A percentile compares a stretch with the other conserved stretches of the same genome.
Conservation (phyloP, 2,888 invertebrate species). For the Drosophila seclusa region DNA sequence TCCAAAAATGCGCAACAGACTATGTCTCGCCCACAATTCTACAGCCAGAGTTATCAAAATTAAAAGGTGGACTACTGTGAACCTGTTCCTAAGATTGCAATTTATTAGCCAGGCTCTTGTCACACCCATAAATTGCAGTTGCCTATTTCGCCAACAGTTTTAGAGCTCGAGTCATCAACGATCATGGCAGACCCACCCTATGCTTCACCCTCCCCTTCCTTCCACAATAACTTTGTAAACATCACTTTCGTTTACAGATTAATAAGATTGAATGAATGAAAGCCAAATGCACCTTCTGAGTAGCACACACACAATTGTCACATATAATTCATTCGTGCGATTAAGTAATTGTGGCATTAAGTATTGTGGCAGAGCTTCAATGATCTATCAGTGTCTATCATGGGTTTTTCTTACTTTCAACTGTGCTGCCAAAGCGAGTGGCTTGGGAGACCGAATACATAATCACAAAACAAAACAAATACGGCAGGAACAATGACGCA, state of each 20-base stretch:
- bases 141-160: not conserved
- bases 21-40: not conserved
- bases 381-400: not conserved
- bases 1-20: too few relatives aligned
- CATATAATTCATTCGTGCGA: conserved; percentile 15
- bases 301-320: not conserved
- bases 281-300: not conserved
- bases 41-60: not conserved
- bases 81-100: not conserved
- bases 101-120: too few relatives aligned
- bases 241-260: not conserved
- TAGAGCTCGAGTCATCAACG: not conserved
- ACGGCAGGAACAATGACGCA: conserved; percentile 22
- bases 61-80: not conserved
- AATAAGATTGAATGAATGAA: not conserved
- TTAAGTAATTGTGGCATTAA: not conserved
- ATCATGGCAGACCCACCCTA: not conserved
- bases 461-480: conserved; percentile 3
- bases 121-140: not conserved
- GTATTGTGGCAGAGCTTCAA: not conserved
- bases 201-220: not conserved
- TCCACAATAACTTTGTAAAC: not conserved
- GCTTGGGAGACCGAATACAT: not conserved
- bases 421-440: not conserved
- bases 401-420: conserved; percentile 11